Evolutionary conservation across 2,888 invertebrate genomes (phyloP), one percentile per base, ranked within the genome.

Genomic region (Apodemia mormo): DNA sequence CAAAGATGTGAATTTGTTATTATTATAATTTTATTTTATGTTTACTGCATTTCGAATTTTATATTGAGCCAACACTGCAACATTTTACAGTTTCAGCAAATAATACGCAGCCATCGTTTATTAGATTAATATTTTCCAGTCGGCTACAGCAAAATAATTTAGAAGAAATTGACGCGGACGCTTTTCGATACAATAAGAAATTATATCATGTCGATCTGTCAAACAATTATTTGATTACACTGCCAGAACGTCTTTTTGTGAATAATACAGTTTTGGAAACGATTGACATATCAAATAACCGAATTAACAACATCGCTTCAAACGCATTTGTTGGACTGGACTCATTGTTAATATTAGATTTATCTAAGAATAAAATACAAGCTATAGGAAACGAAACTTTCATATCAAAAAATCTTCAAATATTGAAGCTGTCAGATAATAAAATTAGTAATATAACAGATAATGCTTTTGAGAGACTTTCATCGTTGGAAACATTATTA

Each of bases 361-460:
- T 97, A 30, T 95, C 95, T 4, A 94, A 94, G 71, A 97, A 97
- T 84, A 92, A 93, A 78, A 89, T 97, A 74, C 93, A 94, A 68
- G 88, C 85, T 22, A 87, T 97, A 65, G 94, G 95, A 72, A 94
- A 94, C 64, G 91, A 91, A 67, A 88, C 95, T 1, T 95, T 96
- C 78, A 90, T 94, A 67, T 84, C 96, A 66, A 87, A 82, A 68
- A 91, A 91, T 49, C 85, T 97, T 54, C 94, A 94, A 78, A 91
- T 94, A 73, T 87, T 97, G 66, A 96, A 96, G 80, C 82, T 97
- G 12, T 95, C 96, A 0, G 95, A 95, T 76, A 97, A 97, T 81
- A 93, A 94, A 81, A 94, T 96, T 78, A 89, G 88, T 68, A 93
- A 94, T 77, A 88, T 95, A 66, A 94, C 94, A 29, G 87, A 93